phyloP scores from a whole-genome alignment of 2,797 vertebrate genomes.

The Siniperca scherzeri region DNA sequence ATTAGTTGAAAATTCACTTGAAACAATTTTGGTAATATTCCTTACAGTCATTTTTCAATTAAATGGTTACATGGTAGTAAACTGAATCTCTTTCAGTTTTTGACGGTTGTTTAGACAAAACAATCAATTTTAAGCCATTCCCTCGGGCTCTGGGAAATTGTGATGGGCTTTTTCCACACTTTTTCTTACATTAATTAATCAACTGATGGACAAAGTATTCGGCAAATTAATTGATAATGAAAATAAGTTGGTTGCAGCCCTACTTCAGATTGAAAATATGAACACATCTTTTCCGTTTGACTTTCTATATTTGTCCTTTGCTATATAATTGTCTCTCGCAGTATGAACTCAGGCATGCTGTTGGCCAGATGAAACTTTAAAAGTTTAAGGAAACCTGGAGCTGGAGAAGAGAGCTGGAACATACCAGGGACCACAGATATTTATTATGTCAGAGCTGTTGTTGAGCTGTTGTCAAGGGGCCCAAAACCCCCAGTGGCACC shows the following conservation, averaged over 20 bases:
- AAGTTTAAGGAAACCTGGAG: slow-evolving; percentile 22
- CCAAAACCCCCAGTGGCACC: slow-evolving; percentile 37
- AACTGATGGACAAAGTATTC: not conserved
- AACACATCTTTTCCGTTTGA: not conserved
- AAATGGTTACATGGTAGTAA: no score
- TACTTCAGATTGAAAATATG: not conserved
- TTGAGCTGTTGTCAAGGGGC: slow-evolving; percentile 45
- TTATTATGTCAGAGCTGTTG: slow-evolving; percentile 45
- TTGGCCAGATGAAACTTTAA: slow-evolving; percentile 24
- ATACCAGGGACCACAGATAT: slow-evolving; percentile 37
- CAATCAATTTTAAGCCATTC: not conserved
- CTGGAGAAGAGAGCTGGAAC: slow-evolving; percentile 20
- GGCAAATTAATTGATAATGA: no score
- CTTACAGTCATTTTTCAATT: not conserved
- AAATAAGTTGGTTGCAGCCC: not conserved
- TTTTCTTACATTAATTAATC: not conserved
- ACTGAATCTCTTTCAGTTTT: not conserved
- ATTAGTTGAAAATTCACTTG: not conserved
- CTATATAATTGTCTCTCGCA: not conserved
- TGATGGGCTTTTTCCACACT: not conserved
- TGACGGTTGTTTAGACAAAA: not conserved
- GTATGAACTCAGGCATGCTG: not conserved
- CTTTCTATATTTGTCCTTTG: not conserved
- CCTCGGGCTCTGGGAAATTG: not conserved
- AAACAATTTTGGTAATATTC: not conserved